Conservation (phyloP, 2,797 vertebrate species). For the Tolypeutes matacus region DNA sequence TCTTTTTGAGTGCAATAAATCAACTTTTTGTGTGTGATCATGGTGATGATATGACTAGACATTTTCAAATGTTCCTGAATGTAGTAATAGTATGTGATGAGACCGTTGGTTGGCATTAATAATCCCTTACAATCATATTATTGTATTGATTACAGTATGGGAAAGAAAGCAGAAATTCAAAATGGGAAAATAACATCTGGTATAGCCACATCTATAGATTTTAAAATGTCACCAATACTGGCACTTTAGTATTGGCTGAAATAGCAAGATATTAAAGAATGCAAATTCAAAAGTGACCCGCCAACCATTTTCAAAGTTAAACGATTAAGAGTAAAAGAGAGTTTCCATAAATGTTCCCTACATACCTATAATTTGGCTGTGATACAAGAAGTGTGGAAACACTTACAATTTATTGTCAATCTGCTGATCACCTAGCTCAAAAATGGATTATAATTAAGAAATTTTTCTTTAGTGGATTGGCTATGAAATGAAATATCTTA, state of each 20-base stretch:
- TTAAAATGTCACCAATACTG: not conserved
- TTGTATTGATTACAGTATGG: not conserved
- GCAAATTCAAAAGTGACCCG: constrained; percentile 10
- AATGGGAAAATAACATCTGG: not conserved
- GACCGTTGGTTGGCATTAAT: not conserved
- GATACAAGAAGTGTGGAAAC: not conserved
- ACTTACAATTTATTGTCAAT: constrained; percentile 40
- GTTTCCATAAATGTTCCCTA: constrained; percentile 23
- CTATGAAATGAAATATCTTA: not conserved
- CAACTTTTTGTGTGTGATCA: not conserved
- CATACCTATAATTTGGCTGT: not conserved
- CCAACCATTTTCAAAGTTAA: constrained; percentile 47
- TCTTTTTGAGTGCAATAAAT: constrained; percentile 33
- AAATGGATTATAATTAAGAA: not conserved
- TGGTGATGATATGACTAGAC: not conserved
- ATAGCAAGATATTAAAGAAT: not conserved
- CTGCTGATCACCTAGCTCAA: not conserved
- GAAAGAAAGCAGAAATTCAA: constrained; percentile 49
- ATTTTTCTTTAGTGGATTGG: not conserved
- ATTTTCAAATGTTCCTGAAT: constrained; percentile 25
- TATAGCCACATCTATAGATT: not conserved
- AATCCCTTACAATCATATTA: not conserved
- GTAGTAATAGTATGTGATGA: not conserved
- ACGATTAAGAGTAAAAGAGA: not conserved
- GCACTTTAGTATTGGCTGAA: not conserved